Percentiles rank a stretch among this genome's conserved stretches.
These are phyloP conservation scores for Hippocampus kuda DNA, from an alignment of 2,797 vertebrate species.

Conservation along the genomic window DNA sequence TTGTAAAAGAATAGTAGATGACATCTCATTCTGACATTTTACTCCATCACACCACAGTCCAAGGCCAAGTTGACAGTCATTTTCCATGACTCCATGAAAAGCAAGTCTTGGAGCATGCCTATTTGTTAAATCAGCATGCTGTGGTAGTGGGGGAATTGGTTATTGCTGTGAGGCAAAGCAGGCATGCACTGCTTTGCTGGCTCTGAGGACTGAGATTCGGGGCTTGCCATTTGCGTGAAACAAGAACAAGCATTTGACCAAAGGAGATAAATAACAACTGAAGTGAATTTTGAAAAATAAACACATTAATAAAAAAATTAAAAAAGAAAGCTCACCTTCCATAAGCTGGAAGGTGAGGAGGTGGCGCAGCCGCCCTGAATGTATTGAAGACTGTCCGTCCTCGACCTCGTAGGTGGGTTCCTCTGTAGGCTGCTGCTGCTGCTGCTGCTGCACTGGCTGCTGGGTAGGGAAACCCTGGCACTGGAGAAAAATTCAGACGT, in stretches of 20 bases:
- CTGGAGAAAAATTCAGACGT: constrained; percentile 46
- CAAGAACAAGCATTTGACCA: not conserved
- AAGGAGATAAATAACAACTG: not conserved
- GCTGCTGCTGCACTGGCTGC: constrained; percentile 73
- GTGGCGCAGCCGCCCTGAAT: constrained; percentile 86
- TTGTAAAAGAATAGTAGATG: constrained; percentile 7
- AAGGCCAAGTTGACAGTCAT: constrained; percentile 25
- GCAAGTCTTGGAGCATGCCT: constrained; percentile 50
- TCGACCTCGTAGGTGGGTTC: constrained; percentile 85
- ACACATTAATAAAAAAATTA: not conserved
- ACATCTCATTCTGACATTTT: constrained; percentile 18
- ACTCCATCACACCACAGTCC: constrained; percentile 14
- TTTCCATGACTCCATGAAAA: constrained; percentile 65
- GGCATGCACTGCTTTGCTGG: constrained; percentile 29
- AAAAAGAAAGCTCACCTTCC: constrained; percentile 77
- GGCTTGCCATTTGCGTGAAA: not conserved
- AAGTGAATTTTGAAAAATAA: not conserved
- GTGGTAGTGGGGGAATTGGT: constrained; percentile 16
- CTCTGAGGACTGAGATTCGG: not conserved
- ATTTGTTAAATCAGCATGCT: constrained; percentile 40
- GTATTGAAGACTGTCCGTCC: constrained; percentile 92
- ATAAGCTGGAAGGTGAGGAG: constrained; percentile 87
- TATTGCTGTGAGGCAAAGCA: constrained; percentile 12
- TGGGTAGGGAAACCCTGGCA: constrained; percentile 92
- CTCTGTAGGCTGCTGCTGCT: constrained; percentile 83